Conservation (phyloP, 35 echinoderm and acorn worm genomes). For the Ophioderma brevispina region DNA sequence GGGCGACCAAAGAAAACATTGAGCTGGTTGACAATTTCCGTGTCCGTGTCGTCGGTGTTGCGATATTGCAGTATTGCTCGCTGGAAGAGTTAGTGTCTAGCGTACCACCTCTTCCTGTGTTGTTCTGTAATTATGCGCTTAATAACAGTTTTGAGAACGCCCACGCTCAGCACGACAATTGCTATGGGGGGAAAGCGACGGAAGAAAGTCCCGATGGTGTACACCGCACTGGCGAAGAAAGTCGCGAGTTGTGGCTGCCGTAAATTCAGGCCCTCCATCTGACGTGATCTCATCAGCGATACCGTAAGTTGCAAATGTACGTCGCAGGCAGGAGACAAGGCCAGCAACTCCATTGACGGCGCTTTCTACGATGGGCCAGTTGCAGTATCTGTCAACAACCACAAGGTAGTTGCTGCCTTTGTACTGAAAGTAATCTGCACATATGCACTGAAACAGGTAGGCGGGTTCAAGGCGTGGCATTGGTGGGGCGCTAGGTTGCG, state of each 20-base stretch:
- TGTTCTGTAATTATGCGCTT: slow-evolving; percentile 21
- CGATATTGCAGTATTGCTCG: slow-evolving; percentile 40
- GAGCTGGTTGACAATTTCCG: neutral
- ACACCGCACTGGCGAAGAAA: slow-evolving; percentile 25
- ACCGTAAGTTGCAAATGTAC: slow-evolving; percentile 50
- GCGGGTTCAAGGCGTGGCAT: slow-evolving; percentile 10
- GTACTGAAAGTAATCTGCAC: slow-evolving; percentile 51
- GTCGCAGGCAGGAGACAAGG: slow-evolving; percentile 30
- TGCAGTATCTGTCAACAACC: neutral
- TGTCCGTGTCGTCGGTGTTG: neutral
- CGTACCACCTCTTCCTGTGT: neutral
- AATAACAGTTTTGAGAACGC: neutral
- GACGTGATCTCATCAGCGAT: slow-evolving; percentile 32
- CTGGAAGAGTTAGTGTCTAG: slow-evolving; percentile 19
- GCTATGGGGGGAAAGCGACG: slow-evolving; percentile 9
- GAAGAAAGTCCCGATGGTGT: slow-evolving; percentile 10
- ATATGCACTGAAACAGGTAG: slow-evolving; percentile 59
- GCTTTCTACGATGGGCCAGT: slow-evolving; percentile 18
- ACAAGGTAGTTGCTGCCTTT: slow-evolving; percentile 30
- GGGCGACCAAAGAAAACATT: neutral
- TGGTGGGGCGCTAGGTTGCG: slow-evolving; percentile 17
- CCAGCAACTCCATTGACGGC: slow-evolving; percentile 5
- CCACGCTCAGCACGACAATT: slow-evolving; percentile 14
- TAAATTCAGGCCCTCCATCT: slow-evolving; percentile 44
- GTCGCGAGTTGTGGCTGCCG: no score